Base-by-base conservation (phyloP, 1,140 invertebrate species). In the Drosophila navojoa region DNA sequence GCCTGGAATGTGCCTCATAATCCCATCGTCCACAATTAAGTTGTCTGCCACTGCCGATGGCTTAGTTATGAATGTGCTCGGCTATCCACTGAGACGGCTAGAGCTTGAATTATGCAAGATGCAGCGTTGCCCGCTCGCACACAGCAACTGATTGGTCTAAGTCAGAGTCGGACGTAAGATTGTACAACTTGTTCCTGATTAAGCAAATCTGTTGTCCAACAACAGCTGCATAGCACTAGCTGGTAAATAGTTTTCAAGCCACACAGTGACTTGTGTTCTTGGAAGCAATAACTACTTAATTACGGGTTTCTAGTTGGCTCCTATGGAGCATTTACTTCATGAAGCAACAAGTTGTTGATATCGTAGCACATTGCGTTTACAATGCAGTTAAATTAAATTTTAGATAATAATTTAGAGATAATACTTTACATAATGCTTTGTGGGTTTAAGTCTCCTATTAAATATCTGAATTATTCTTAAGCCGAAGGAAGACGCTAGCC, bases 61-160 rank as follows among this genome's bases (percentile, higher is more conserved):
- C 40, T 72, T 72, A 69, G 61, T 69, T 81, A 69, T 81, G 79
- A 63, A 63, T 59, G 27, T 60, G 7, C 47, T 44, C 32, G 25
- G 22, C 32, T 55, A 29, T 55, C 42, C 22, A 2, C 13, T 42
- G 13, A 25, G 1, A 15, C 27, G 25, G 27, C 42, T 15, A 32
- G 52, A 10, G 35, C 9, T 9, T 11, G 16, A 35, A 42, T 53
- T 22, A 4, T 29, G 42, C 25, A 35, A 19, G 19, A n/a, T 45
- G n/a, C 16, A 35, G 15, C 29, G 29, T 6, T 52, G 19, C 19
- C 19, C 19, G 19, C 19, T 19, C 19, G 19, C 19, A 19, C 19
- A 19, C 19, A 2, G 50, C 50, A 29, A 44, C 47, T 49, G 47
- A 49, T 49, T 49, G 47, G 45, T 7, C 49, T 47, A 63, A 68